These are phyloP conservation scores for Oscheius sp. DNA, from an alignment of 1,140 invertebrate genomes.

Conservation along the genomic window DNA sequence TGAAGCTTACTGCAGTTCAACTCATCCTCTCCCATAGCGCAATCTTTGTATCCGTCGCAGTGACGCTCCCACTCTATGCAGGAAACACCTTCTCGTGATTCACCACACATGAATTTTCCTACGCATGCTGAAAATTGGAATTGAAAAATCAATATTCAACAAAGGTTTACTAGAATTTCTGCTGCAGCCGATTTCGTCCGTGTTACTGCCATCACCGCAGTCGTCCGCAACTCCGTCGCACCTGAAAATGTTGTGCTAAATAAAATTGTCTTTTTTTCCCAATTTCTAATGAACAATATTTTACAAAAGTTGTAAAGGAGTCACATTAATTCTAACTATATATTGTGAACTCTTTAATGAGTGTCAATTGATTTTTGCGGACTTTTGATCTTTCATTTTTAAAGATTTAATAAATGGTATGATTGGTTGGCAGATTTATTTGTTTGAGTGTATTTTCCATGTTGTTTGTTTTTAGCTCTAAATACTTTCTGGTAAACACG, in stretches of 20 bases:
- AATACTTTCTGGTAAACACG: too few species aligned
- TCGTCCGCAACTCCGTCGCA: constrained; percentile 43
- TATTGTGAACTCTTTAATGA: too few species aligned
- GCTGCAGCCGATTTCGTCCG: constrained; percentile 43
- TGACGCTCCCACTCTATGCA: constrained; percentile 38
- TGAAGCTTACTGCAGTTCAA: constrained; percentile 41
- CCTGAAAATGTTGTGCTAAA: background rate
- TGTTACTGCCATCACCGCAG: constrained; percentile 42
- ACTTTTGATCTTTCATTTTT: too few species aligned
- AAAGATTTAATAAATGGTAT: too few species aligned
- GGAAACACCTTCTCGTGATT: constrained; percentile 27
- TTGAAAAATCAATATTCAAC: background rate
- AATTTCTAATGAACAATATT: too few species aligned
- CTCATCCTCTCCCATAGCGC: constrained; percentile 39
- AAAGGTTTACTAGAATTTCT: constrained; percentile 34
- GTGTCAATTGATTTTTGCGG: too few species aligned
- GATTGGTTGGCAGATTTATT: too few species aligned
- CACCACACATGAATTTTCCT: constrained; percentile 38
- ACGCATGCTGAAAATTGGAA: constrained; percentile 31
- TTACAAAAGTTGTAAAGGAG: too few species aligned
- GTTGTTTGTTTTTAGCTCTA: too few species aligned
- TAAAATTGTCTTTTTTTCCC: too few species aligned
- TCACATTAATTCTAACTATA: too few species aligned
- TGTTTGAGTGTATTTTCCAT: too few species aligned
- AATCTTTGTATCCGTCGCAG: constrained; percentile 38